Conservation (phyloP, 1,140 invertebrate genomes). For the Periplaneta americana region DNA sequence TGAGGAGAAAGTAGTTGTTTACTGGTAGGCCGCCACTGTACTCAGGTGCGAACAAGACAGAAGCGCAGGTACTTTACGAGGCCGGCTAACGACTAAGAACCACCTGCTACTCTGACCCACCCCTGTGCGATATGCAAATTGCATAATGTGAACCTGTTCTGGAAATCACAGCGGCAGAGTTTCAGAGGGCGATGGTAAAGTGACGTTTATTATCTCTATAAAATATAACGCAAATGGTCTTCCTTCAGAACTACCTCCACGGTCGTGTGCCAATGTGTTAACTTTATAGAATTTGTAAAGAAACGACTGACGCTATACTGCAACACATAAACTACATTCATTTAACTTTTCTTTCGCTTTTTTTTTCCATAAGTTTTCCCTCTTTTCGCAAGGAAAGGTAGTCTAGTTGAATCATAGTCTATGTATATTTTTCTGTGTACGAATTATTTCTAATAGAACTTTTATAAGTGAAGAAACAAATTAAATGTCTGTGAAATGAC, state of each 20-base stretch:
- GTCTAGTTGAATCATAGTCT: no score
- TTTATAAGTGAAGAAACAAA: no score
- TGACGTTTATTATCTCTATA: not conserved
- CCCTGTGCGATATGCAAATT: not conserved
- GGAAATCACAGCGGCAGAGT: not conserved
- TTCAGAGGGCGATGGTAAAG: not conserved
- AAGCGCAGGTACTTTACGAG: not conserved
- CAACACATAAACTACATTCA: no score
- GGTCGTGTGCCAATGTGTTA: not conserved
- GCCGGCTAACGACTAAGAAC: not conserved
- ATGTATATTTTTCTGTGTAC: no score
- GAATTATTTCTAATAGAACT: no score
- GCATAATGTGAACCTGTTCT: not conserved
- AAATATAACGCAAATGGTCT: not conserved
- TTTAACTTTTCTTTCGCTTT: no score
- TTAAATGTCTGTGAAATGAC: no score
- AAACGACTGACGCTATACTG: no score
- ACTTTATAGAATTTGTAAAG: not conserved
- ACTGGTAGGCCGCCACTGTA: not conserved
- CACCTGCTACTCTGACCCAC: not conserved
- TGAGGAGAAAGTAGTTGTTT: not conserved
- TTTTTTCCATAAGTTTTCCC: no score
- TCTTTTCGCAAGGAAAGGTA: no score
- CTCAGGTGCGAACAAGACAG: not conserved
- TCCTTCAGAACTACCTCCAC: not conserved